Base-by-base conservation (phyloP, 2,797 vertebrate genomes). In the Nannoperca obscura region DNA sequence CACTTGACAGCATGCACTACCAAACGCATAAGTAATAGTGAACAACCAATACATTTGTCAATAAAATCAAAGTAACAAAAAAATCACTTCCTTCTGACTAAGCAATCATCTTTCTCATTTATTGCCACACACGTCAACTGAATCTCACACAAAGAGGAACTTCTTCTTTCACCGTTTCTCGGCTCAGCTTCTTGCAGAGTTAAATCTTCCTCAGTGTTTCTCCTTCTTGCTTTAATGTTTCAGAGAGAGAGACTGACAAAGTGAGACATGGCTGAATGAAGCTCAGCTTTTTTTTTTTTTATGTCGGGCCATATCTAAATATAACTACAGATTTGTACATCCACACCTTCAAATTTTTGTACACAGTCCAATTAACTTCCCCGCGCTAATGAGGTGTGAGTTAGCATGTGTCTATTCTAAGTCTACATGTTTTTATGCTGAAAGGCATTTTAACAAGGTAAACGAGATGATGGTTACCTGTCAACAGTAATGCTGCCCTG, bases 401-500 rank as follows among this genome's bases (percentile, higher is more conserved):
- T 24, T 52, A 60, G n/a, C 9, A 13, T 40, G 8, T 14, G 5
- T 64, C 22, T 22, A 58, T 49, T 66, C 36, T 11, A 36, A 47
- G 36, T 52, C 36, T 38, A 19, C 19, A 40, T 19, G 54, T 38
- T 40, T 70, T 46, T 11, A 19, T 14, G 22, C 75, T 12, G 9
- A 62, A 15, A 24, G 69, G 27, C 17, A 69, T 72, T 74, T 72
- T 11, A 53, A 49, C 19, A 65, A 49, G 64, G 44, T 61, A 72
- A 79, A 74, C 57, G 72, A 27, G 61, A 6, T 10, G 49, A 27
- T 54, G 27, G 81, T 69, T 76, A 75, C 50, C 68, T 59, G 63
- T 73, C 27, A 70, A 60, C 40, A 3, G 30, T 9, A 36, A 34
- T 3, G 27, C 19, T 8, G 24, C 22, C 36, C 20, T 7, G 5